A percentile compares a stretch with the other conserved stretches of the same genome.
Conservation (phyloP, 1,140 invertebrate species). For the Drosophila nannoptera region DNA sequence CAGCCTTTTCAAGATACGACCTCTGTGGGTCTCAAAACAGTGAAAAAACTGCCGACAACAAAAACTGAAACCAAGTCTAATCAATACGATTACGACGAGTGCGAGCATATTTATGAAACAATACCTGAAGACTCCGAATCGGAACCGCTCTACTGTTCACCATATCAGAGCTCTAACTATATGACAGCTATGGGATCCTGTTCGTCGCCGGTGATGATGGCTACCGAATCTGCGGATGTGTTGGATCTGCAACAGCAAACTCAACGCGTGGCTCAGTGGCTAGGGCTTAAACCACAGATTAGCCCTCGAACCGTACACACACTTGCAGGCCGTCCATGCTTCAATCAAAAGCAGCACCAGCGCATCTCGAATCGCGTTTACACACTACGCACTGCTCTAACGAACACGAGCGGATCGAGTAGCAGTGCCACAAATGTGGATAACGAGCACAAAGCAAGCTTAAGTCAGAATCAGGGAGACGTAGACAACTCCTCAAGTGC, state of each 20-base stretch:
- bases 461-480: conserved; percentile 78
- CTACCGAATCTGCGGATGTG: conserved; percentile 15
- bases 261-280: conserved; percentile 67
- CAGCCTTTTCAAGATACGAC: neutral
- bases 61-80: conserved; percentile 10
- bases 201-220: conserved; percentile 35
- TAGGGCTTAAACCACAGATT: conserved; percentile 58
- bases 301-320: conserved; percentile 25
- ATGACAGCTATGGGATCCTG: conserved; percentile 60
- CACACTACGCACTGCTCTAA: conserved; percentile 56
- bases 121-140: conserved; percentile 84
- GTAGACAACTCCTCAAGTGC: conserved; percentile 85
- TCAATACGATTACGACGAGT: conserved; percentile 60
- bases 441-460: conserved; percentile 15
- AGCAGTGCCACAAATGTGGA: conserved; percentile 46
- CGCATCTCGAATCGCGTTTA: conserved; percentile 48
- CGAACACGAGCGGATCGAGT: conserved; percentile 61
- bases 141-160: conserved; percentile 84
- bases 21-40: neutral
- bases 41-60: neutral
- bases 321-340: conserved; percentile 20
- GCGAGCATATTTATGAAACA: conserved; percentile 86
- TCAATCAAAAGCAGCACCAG: conserved; percentile 19
- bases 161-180: conserved; percentile 81
- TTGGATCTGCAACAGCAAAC: conserved; percentile 73